Percentiles rank a stretch among this genome's conserved stretches.
phyloP scores from a whole-genome alignment of 2,888 invertebrate genomes.

The Lycaena phlaeas region DNA sequence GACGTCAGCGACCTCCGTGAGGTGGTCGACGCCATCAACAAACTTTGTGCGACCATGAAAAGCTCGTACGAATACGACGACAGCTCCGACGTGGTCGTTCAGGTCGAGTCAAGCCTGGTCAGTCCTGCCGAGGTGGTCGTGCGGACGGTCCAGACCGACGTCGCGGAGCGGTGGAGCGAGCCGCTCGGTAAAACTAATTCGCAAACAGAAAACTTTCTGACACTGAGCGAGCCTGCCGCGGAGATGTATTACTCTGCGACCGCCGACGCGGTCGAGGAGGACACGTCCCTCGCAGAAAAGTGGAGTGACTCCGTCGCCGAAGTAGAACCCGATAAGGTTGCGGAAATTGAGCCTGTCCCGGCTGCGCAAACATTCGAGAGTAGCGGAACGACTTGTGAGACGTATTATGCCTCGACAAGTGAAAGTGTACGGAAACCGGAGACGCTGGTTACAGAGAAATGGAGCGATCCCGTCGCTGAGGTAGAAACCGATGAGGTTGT shows the following conservation, averaged over 20 bases:
- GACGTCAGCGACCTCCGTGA: slow-evolving; percentile 58
- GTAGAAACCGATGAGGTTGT: slow-evolving; percentile 16
- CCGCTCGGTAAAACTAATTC: no score
- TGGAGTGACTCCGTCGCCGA: background rate
- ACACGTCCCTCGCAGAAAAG: no score
- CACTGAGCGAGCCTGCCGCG: no score
- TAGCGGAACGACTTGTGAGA: background rate
- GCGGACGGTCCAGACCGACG: background rate
- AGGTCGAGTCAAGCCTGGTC: background rate
- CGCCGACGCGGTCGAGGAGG: background rate
- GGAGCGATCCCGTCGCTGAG: slow-evolving; percentile 25
- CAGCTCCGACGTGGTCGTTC: slow-evolving; percentile 11
- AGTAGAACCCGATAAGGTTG: no score
- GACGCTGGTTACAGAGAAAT: slow-evolving; percentile 27
- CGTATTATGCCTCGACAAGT: background rate
- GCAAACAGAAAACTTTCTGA: no score
- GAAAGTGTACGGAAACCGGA: slow-evolving; percentile 34
- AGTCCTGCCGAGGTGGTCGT: background rate
- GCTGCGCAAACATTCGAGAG: no score
- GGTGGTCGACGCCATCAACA: slow-evolving; percentile 65
- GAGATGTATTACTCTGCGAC: slow-evolving; percentile 4
- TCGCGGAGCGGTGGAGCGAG: background rate
- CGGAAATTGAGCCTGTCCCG: slow-evolving; percentile 29
- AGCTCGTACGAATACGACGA: slow-evolving; percentile 36
- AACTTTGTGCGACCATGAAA: slow-evolving; percentile 62